Base-by-base conservation (phyloP, 2,113 vertebrate genomes). In the Nematolebias whitei region DNA sequence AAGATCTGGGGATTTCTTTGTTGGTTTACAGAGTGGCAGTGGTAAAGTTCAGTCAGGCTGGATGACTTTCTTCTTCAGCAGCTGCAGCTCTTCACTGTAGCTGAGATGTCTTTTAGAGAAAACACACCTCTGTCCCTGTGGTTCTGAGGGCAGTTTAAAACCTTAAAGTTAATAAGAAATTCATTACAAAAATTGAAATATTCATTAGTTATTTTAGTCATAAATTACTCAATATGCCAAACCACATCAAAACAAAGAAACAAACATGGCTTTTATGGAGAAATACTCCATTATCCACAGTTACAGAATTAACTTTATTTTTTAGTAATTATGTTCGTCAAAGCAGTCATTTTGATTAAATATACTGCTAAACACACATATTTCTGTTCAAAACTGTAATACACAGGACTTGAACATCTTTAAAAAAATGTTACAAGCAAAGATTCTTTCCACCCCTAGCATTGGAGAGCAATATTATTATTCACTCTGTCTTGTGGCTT, bases 41-140 rank as follows among this genome's bases (percentile, higher is more conserved):
- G 57, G 78, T 77, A 77, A 76, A 68, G 68, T 74, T 84, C 68
- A 60, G 63, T 50, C 70, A 55, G 64, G 58, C 64, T 71, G 59
- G 53, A 43, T 45, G 62, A 76, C 69, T 77, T 68, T 66, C 45
- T 56, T 62, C 58, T 49, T 68, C 40, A 54, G 40, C 62, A 63
- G 68, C 66, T 63, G 57, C 44, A 51, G 67, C 41, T 51, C 52
- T 79, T 78, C 63, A 76, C 48, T 59, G 65, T 23, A 76, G 70
- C 65, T 13, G 51, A 78, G 74, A 78, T 80, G 72, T 40, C 55
- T 64, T 39, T 61, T 50, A 50, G 65, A 80, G 75, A 74, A 68
- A 71, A 70, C 76, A 80, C 63, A 78, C 69, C 59, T 71, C 72
- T 76, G 68, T 68, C 77, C 67, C 57, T 11, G 11, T 9, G 10